Evolutionary conservation across 2,888 invertebrate genomes (phyloP).

Genomic region (Synanthedon vespiformis): DNA sequence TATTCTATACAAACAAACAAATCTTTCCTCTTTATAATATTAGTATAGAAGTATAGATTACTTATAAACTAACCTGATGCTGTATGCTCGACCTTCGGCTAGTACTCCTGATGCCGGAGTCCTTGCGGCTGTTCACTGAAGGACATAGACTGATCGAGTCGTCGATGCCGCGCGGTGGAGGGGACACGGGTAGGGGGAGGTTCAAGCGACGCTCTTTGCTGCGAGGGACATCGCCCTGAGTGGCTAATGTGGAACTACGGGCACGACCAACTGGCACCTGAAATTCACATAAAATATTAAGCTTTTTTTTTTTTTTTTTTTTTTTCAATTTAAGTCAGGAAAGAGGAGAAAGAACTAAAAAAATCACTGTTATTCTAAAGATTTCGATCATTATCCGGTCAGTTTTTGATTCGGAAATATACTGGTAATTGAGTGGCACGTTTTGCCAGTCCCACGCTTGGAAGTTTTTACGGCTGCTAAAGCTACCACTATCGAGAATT

Average conservation of each 20-base stretch:
- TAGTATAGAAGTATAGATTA: too few relatives aligned
- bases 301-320: too few relatives aligned
- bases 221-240: constrained; percentile 45
- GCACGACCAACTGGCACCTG: constrained; percentile 60
- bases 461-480: too few relatives aligned
- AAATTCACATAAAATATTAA: constrained; percentile 3
- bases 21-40: too few relatives aligned
- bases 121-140: constrained; percentile 86
- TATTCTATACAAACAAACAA: too few relatives aligned
- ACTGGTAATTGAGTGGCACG: too few relatives aligned
- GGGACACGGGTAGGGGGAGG: constrained; percentile 51
- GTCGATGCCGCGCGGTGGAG: constrained; percentile 41
- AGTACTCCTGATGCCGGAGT: constrained; percentile 88
- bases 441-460: too few relatives aligned
- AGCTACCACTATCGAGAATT: too few relatives aligned
- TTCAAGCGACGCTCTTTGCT: constrained; percentile 53
- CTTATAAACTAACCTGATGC: constrained; percentile 73
- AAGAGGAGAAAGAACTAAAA: too few relatives aligned
- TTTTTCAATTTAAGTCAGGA: background rate
- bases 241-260: constrained; percentile 58
- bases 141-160: constrained; percentile 80
- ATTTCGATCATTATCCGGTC: too few relatives aligned
- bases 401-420: too few relatives aligned
- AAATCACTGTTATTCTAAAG: too few relatives aligned
- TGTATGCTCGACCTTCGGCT: constrained; percentile 88